Base-by-base conservation (phyloP, 2,113 vertebrate genomes). In the Cyprinodon brontotheroides region DNA sequence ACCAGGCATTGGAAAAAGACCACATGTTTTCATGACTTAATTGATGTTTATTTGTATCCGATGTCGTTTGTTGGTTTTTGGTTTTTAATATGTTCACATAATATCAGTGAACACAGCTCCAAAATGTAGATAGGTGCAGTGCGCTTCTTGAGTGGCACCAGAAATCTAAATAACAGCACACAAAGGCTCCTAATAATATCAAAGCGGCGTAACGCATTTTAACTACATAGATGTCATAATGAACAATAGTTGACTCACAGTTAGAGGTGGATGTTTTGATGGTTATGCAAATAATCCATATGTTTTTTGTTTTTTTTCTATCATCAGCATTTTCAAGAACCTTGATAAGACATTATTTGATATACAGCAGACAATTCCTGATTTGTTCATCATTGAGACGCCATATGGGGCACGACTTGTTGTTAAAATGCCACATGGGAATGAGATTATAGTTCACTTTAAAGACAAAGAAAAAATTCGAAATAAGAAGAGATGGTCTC, bases 401-500 rank as follows among this genome's bases (percentile, higher is more conserved):
- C 90, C 91, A 1, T 92, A 93, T 29, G 90, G 93, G 48, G 92
- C 91, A 47, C 88, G 93, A 0, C 81, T 94, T 3, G 12, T 81
- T 47, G 67, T 93, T 68, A 83, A 36, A 2, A 91, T 94, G 74
- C 93, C 93, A 40, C 50, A 87, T 0, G 91, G 91, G 12, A 94
- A 93, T 70, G n/a, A 47, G 1, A 70, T 94, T 3, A 11, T 79
- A 3, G 63, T 91, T 61, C 92, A 94, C 81, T 88, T 90, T 45
- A 94, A 94, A 74, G 87, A 94, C 74, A 93, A 92, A 72, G 61
- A 85, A 0, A 75, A 73, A 45, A 89, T 94, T 29, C 89, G 93
- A 4, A 91, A 94, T 81, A 93, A 92, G 70, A 94, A 94, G 77
- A 88, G 93, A 72, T 93, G 93, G 93, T 93, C 93, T 29, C 93